Percentiles rank a stretch among this genome's conserved stretches.
Conservation (phyloP, 2,888 invertebrate species). For the Boloria selene region DNA sequence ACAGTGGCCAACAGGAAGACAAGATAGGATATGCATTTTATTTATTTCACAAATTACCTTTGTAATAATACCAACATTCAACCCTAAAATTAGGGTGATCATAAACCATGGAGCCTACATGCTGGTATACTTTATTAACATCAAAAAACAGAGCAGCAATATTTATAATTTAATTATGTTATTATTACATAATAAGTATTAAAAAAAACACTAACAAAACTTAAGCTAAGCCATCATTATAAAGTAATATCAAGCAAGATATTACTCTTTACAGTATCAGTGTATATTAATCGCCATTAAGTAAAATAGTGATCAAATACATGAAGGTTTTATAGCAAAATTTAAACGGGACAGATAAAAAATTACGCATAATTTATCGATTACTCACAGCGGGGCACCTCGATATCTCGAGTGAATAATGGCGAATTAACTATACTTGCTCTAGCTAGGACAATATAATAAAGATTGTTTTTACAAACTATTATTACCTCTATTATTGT, state of each 20-base stretch:
- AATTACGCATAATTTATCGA: constrained; percentile 51
- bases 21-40: neutral
- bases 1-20: no score
- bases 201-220: neutral
- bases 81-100: constrained; percentile 24
- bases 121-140: neutral
- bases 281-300: constrained; percentile 1
- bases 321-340: constrained; percentile 28
- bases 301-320: constrained; percentile 21
- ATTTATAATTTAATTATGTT: no score
- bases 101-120: constrained; percentile 19
- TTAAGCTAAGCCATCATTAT: no score
- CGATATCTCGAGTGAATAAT: constrained; percentile 47
- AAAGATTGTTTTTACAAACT: constrained; percentile 29
- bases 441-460: constrained; percentile 31
- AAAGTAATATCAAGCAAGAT: neutral
- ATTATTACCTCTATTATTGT: constrained; percentile 10
- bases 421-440: constrained; percentile 33
- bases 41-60: neutral
- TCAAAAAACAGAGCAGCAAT: no score
- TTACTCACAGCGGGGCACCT: constrained; percentile 52
- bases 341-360: constrained; percentile 42
- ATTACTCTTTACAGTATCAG: neutral
- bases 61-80: constrained; percentile 1
- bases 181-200: no score